Evolutionary conservation across 1,140 invertebrate species (phyloP), one percentile per base, ranked within the genome.

Genomic region (Trachymyrmex cornetzi): DNA sequence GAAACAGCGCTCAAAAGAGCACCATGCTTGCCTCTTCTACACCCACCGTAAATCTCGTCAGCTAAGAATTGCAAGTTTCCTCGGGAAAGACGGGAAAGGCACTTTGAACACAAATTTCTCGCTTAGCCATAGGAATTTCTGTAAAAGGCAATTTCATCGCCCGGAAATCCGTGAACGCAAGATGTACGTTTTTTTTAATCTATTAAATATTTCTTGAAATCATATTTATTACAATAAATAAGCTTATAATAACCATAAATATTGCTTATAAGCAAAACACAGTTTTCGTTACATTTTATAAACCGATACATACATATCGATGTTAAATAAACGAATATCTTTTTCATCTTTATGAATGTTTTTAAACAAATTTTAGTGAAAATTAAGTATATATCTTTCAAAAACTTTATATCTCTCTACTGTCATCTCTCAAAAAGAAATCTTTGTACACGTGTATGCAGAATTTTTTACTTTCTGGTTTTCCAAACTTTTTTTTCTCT

Each of bases 11-110:
- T 48, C 44, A 69, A 85, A 89, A 89, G 88, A 87, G 57, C 77
- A 66, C 71, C 84, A 64, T 55, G 79, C 77, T 55, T 74, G 77
- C 85, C 84, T 74, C 85, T 81, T 84, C 82, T 67, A 53, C 50
- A 64, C n/a, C 38, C 38, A 66, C 48, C 84, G 88, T 89, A 89
- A 89, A 89, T 87, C 77, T 88, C 71, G 72, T 27, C 59, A 30
- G 53, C 30, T 24, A 55, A 63, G 79, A 86, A 86, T 53, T 77
- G 77, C 34, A 59, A 67, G 84, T 75, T 89, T 89, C 55, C 77
- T 85, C 12, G 22, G 69, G 22, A 57, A 69, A 53, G 30, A 67
- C 16, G 38, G 44, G 27, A 61, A 77, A 63, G 57, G 34, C 38
- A 61, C 77, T 81, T 81, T 24, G 48, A 27, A 24, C 48, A 16